Evolutionary conservation across 2,888 invertebrate species (phyloP), one percentile per base, ranked within the genome.

Genomic region (Ophion slaviceki): DNA sequence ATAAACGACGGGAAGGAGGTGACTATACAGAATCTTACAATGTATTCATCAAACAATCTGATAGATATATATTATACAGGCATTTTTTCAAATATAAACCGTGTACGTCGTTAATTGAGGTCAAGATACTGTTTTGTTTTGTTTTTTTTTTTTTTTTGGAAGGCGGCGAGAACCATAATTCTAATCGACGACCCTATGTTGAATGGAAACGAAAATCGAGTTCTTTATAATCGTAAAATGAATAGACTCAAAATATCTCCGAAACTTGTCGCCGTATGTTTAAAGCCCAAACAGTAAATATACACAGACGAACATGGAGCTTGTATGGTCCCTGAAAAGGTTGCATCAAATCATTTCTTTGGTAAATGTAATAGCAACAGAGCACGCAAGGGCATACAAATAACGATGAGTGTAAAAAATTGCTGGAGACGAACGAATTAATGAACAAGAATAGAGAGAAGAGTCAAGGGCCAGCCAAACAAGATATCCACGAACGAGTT

Each of bases 181-280:
- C 17, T 71, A 71, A 71, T 24, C 57, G 57, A 59, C 14, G 20
- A 77, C 28, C 40, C 40, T n/a, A 40, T 59, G 20, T 59, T n/a
- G 36, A 45, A 40, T 20, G 14, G 64, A 5, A 24, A 32, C 3
- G 32, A 57, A 36, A 20, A 36, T 14, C 36, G 36, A 59, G 24
- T 40, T 57, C 57, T 32, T 32, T 77, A 77, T 40, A 67, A 77
- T 59, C 67, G 32, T 59, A 57, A 57, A 57, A 17, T 14, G 61
- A 61, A 62, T 11, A 62, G 61, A 68, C 74, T 36, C 47, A 20
- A 57, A 47, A 45, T 28, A 57, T 79, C 40, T 76, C 70, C 61
- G 20, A 80, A 59, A 53, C 57, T 75, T 57, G 59, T 75, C 70
- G 64, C 70, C 75, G 64, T 77, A 70, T 59, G 28, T 47, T 64